phyloP scores from a whole-genome alignment of 2,888 invertebrate genomes.

The Malthinus seriepunctatus region DNA sequence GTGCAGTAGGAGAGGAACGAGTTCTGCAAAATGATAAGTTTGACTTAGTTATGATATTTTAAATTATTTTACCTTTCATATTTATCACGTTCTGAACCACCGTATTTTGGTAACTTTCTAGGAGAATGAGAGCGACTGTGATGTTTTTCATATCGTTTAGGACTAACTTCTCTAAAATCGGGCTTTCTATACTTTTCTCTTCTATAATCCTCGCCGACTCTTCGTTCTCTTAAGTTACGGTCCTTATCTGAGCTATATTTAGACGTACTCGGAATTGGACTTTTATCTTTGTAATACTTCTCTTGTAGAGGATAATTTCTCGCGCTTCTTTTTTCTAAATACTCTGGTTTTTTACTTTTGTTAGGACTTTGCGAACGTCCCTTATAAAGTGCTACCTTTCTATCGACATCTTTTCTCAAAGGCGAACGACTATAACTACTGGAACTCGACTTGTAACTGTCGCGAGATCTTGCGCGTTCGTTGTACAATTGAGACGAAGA shows the following conservation, averaged over 20 bases:
- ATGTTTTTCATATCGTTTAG: conserved; percentile 14
- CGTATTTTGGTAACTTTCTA: conserved; percentile 4
- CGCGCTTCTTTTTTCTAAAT: background rate
- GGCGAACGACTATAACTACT: conserved; percentile 9
- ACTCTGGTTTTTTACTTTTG: background rate
- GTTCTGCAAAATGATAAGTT: conserved; percentile 3
- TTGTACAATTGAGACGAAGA: background rate
- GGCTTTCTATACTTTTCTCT: background rate
- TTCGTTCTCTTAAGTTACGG: background rate
- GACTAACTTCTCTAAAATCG: conserved; percentile 5
- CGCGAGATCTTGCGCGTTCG: conserved; percentile 5
- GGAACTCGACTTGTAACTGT: conserved; percentile 4
- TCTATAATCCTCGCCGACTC: background rate
- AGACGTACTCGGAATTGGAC: conserved; percentile 12
- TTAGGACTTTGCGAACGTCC: background rate
- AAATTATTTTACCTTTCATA: conserved; percentile 17
- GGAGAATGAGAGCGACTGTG: conserved; percentile 16
- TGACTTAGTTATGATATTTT: too few relatives aligned
- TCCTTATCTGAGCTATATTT: conserved; percentile 1
- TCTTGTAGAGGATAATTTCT: background rate
- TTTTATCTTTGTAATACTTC: conserved; percentile 8
- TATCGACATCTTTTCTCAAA: conserved; percentile 9
- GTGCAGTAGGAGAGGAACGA: conserved; percentile 29
- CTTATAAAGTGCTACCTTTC: background rate
- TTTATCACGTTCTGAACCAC: background rate